These are phyloP conservation scores for Enteromius mattozi DNA, from an alignment of 2,797 vertebrate species.

Conservation along the genomic window DNA sequence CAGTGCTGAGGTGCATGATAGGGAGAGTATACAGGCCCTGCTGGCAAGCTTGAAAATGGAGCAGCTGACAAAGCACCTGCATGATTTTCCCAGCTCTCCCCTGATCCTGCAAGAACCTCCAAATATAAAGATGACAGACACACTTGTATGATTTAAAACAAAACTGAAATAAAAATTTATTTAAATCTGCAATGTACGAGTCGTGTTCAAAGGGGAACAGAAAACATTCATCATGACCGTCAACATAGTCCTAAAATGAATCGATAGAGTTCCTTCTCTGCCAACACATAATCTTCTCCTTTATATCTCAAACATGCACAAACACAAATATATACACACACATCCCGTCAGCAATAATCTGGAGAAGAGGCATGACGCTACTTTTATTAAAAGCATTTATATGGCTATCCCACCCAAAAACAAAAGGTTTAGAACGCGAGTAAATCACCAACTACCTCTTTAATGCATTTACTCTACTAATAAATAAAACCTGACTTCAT, in stretches of 20 bases:
- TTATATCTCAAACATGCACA: neutral
- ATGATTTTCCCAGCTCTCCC: conserved; percentile 13
- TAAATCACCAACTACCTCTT: neutral
- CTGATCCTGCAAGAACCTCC: conserved; percentile 3
- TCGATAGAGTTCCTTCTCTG: neutral
- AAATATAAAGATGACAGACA: conserved; percentile 50
- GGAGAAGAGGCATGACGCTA: neutral
- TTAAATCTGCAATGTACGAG: conserved; percentile 63
- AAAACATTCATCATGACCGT: neutral
- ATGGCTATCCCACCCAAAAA: neutral
- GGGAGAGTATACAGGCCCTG: conserved; percentile 96
- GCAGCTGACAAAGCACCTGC: conserved; percentile 4
- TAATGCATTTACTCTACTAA: conserved; percentile 21
- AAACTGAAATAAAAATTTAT: conserved; percentile 72
- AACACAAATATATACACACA: neutral
- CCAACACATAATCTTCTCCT: neutral
- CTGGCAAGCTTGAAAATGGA: conserved; percentile 81
- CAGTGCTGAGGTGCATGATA: conserved; percentile 95
- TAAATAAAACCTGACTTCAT: conserved; percentile 25
- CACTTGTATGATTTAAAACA: conserved; percentile 52
- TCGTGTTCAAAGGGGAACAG: neutral
- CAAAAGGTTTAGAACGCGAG: neutral
- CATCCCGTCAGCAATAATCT: neutral
- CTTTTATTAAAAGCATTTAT: neutral
- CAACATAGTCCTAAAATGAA: neutral